Percentiles rank a stretch among this genome's conserved stretches.
These are phyloP conservation scores for Chitala chitala DNA, from an alignment of 2,113 vertebrate species.

Conservation along the genomic window DNA sequence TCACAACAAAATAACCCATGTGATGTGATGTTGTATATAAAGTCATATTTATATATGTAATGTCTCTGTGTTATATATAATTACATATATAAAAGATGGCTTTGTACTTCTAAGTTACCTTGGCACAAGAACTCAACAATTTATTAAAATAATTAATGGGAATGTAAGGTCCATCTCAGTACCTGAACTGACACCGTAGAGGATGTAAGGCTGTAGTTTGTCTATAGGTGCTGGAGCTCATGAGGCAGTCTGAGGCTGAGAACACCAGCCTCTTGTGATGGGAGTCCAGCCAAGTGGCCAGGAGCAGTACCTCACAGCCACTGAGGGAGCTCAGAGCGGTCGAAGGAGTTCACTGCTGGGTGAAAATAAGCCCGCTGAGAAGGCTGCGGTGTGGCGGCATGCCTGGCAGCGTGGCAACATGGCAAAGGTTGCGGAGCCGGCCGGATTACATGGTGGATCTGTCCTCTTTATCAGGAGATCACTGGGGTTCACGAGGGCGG, in stretches of 20 bases:
- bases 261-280: not conserved
- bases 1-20: not conserved
- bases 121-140: too few relatives aligned
- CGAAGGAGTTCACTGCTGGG: not conserved
- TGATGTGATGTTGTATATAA: conserved; percentile 2
- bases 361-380: not conserved
- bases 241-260: not conserved
- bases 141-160: too few relatives aligned
- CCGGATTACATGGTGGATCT: too few relatives aligned
- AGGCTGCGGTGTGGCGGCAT: not conserved
- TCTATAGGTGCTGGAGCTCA: not conserved
- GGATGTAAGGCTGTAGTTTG: not conserved
- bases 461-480: too few relatives aligned
- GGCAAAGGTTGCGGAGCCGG: too few relatives aligned
- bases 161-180: too few relatives aligned
- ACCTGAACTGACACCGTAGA: too few relatives aligned
- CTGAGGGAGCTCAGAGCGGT: not conserved
- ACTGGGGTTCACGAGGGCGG: too few relatives aligned
- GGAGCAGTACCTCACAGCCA: too few relatives aligned
- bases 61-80: not conserved
- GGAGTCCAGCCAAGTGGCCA: not conserved
- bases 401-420: too few relatives aligned
- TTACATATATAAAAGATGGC: not conserved
- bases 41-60: not conserved
- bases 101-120: too few relatives aligned